A percentile compares a stretch with the other conserved stretches of the same genome.
Conservation (phyloP, 2,113 vertebrate genomes). For the Hydrochoerus hydrochaeris region DNA sequence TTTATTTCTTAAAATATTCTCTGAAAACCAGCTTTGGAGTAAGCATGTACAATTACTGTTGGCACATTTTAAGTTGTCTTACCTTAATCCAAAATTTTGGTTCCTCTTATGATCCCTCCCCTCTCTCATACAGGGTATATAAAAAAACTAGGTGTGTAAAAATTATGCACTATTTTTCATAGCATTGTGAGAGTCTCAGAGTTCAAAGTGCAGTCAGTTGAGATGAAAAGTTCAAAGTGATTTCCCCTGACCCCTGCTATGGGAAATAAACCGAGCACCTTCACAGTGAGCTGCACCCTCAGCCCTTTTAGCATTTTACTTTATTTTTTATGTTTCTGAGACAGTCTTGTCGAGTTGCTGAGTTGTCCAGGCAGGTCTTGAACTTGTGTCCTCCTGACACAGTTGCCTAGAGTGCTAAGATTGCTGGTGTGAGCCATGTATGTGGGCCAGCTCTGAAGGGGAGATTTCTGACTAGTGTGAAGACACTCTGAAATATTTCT, state of each 20-base stretch:
- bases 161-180: not conserved
- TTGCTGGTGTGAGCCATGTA: not conserved
- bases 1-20: constrained; percentile 3
- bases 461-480: not conserved
- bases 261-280: not conserved
- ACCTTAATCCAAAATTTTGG: constrained; percentile 20
- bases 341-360: not conserved
- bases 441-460: not conserved
- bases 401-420: not conserved
- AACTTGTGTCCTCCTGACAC: not conserved
- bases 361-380: not conserved
- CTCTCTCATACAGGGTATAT: not conserved
- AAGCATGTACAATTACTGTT: not conserved
- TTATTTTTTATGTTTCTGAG: not conserved
- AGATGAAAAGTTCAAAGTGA: not conserved
- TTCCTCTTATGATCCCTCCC: not conserved
- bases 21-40: not conserved
- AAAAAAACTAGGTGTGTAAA: not conserved
- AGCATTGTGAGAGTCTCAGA: not conserved
- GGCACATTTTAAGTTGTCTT: constrained; percentile 41
- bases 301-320: not conserved
- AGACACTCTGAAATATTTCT: constrained; percentile 35
- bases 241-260: not conserved
- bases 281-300: not conserved
- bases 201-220: not conserved